These are phyloP conservation scores for Ia io DNA, from an alignment of 2,113 vertebrate genomes.

Conservation along the genomic window DNA sequence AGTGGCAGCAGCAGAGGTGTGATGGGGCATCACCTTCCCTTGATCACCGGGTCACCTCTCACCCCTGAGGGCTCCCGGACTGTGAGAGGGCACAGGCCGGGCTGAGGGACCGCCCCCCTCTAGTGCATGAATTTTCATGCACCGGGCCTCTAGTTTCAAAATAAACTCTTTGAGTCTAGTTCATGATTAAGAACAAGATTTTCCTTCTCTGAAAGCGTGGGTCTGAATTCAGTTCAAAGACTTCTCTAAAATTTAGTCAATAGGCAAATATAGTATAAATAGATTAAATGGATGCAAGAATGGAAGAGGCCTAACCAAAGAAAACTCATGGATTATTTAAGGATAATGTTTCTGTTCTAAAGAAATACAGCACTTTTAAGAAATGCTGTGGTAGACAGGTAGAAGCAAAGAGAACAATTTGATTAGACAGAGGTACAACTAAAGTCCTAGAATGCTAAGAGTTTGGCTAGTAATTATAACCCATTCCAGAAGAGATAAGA, in stretches of 20 bases:
- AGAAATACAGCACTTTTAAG: background rate
- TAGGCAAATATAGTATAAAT: background rate
- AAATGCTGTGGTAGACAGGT: background rate
- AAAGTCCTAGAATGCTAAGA: background rate
- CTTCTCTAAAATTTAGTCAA: background rate
- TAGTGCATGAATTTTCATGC: too few species aligned
- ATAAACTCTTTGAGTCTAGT: background rate
- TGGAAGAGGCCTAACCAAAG: background rate
- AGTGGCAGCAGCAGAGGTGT: too few species aligned
- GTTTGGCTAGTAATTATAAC: background rate
- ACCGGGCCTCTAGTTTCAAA: background rate
- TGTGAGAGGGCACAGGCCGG: too few species aligned
- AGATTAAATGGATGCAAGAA: background rate
- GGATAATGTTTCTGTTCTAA: background rate
- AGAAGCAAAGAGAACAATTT: background rate
- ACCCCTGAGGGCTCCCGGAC: too few species aligned
- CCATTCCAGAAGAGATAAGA: background rate
- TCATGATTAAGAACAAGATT: background rate
- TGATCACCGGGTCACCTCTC: too few species aligned
- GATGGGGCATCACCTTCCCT: too few species aligned
- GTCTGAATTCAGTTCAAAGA: background rate
- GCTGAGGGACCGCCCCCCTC: too few species aligned
- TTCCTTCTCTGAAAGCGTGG: conserved; percentile 29
- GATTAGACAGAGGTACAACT: background rate
- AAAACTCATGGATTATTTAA: background rate